A percentile compares a stretch with the other conserved stretches of the same genome.
These are phyloP conservation scores for Cyanoramphus novaezelandiae DNA, from an alignment of 2,113 vertebrate genomes.

Conservation along the genomic window DNA sequence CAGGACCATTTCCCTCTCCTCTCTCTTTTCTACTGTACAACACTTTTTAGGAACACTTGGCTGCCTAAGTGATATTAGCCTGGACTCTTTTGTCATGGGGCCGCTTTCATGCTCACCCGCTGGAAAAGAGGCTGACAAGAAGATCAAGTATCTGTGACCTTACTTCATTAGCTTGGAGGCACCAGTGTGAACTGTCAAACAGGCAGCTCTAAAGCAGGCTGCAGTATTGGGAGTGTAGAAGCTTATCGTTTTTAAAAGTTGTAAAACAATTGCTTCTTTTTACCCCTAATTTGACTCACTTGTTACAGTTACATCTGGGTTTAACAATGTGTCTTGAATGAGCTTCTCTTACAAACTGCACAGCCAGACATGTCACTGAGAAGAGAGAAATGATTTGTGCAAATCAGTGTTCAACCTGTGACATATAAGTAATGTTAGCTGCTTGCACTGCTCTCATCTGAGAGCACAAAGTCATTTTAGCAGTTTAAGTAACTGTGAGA, in stretches of 20 bases:
- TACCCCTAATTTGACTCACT: background rate
- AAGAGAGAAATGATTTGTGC: background rate
- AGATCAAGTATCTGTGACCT: background rate
- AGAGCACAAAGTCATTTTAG: background rate
- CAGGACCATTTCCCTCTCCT: background rate
- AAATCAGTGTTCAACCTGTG: background rate
- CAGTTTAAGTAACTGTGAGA: background rate
- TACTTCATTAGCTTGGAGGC: background rate
- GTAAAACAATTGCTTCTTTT: background rate
- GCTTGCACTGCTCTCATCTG: background rate
- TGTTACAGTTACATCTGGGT: background rate
- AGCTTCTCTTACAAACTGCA: background rate
- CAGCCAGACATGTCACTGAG: background rate
- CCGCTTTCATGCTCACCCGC: background rate
- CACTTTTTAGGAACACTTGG: background rate
- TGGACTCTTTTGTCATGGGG: background rate
- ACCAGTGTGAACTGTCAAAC: rapidly evolving
- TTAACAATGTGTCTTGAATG: background rate
- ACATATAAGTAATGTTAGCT: rapidly evolving
- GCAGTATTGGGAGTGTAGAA: background rate
- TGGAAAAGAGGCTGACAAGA: background rate
- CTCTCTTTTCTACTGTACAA: background rate
- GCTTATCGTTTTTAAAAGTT: background rate
- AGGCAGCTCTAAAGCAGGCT: background rate
- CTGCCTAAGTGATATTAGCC: background rate